Base-by-base conservation (phyloP, 2,113 vertebrate species). In the Oncorhynchus clarkii region DNA sequence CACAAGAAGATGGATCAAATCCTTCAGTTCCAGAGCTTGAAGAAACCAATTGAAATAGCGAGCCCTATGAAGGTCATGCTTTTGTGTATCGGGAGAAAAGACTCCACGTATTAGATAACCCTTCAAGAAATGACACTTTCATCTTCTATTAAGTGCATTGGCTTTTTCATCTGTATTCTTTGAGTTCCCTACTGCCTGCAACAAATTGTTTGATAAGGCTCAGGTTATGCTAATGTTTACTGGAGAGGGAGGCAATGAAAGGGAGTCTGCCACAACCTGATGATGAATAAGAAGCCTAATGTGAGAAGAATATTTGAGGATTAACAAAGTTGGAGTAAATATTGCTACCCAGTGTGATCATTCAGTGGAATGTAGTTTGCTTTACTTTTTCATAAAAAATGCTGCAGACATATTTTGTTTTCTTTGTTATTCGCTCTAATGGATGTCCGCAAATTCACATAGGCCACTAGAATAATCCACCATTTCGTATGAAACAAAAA, bases 221-320 rank as follows among this genome's bases (percentile, higher is more conserved):
- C 54, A 24, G 60, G 24, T 87, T 80, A 80, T 85, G 78, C n/a
- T 80, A 74, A 82, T 84, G 69, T 76, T 79, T 75, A 77, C 65
- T 75, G 54, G 34, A 76, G 51, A 73, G 20, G 9, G 57, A 70
- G 39, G 72, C 78, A 65, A 82, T 83, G 49, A 57, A 39, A 76
- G 62, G 73, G 62, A 71, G 62, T 11, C 62, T 79, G 29, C 14
- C 9, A 18, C 31, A 20, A 16, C 31, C 54, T 39, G 51, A 70
- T 5, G 39, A 14, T 73, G 66, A 68, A 18, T 39, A 68, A 31
- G 34, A 68, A 39, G 27, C 16, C 22, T 16, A 68, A 68, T 34
- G 16, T 6, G 27, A 73, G n/a, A 45, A 65, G 65, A 11, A 20
- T 70, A 27, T 24, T 75, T 57, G 75, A 7, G 24, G 67, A n/a